Conservation (phyloP, 2,888 invertebrate genomes). For the Nasonovia ribisnigri region DNA sequence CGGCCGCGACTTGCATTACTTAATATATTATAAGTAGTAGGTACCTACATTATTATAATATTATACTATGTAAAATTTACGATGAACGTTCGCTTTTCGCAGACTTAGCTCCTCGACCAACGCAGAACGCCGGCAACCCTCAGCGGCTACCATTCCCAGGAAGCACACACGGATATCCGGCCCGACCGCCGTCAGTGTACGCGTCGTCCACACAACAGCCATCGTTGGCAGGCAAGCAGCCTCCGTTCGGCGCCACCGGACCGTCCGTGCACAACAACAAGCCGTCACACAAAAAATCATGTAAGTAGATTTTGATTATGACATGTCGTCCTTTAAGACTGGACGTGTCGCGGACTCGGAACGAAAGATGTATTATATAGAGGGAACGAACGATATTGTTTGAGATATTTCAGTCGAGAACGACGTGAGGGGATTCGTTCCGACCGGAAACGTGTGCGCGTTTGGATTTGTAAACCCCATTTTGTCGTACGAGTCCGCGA, state of each 20-base stretch:
- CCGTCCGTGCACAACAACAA: slow-evolving; percentile 73
- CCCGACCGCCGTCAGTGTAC: slow-evolving; percentile 73
- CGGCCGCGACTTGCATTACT: background rate
- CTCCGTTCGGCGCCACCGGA: slow-evolving; percentile 70
- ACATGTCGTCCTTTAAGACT: background rate
- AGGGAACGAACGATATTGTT: no score
- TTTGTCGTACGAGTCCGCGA: background rate
- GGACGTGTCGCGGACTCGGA: background rate
- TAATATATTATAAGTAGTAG: background rate
- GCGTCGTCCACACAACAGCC: slow-evolving; percentile 64
- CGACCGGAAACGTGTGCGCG: background rate
- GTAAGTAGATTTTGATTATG: slow-evolving; percentile 69
- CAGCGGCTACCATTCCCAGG: slow-evolving; percentile 74
- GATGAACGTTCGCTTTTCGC: background rate
- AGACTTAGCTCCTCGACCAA: slow-evolving; percentile 59
- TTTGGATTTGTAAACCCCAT: background rate
- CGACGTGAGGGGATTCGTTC: background rate
- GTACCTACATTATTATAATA: background rate
- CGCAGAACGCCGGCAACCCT: slow-evolving; percentile 70
- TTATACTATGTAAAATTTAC: background rate
- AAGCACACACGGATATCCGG: slow-evolving; percentile 71
- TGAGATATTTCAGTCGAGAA: background rate
- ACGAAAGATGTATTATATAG: background rate
- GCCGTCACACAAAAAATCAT: slow-evolving; percentile 78
- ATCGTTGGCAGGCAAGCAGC: slow-evolving; percentile 58